A percentile compares a stretch with the other conserved stretches of the same genome.
These are phyloP conservation scores for Incurvaria masculella DNA, from an alignment of 2,888 invertebrate genomes.

Conservation along the genomic window DNA sequence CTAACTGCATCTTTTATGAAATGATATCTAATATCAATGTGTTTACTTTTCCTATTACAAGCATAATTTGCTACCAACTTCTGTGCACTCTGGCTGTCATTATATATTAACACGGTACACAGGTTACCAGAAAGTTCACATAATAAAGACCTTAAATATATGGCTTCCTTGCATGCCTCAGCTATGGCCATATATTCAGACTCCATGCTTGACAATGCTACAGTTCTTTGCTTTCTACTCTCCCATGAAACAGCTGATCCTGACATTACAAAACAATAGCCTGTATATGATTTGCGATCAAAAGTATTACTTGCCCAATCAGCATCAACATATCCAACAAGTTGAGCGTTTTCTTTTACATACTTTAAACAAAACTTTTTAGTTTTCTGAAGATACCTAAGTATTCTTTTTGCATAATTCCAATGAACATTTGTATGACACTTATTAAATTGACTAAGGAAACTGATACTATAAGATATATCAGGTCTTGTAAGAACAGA, in stretches of 20 bases:
- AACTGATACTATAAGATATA: too few species aligned
- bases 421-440: constrained; percentile 16
- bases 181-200: constrained; percentile 1
- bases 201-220: constrained; percentile 1
- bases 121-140: too few species aligned
- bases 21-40: background rate
- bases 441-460: too few species aligned
- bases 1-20: constrained; percentile 4
- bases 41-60: too few species aligned
- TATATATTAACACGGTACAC: too few species aligned
- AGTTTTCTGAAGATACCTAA: constrained; percentile 15
- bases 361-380: constrained; percentile 15
- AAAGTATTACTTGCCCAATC: constrained; percentile 16
- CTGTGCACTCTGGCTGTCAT: too few species aligned
- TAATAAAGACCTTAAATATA: too few species aligned
- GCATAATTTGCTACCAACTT: too few species aligned
- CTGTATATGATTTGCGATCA: constrained; percentile 9
- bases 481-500: too few species aligned
- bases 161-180: too few species aligned
- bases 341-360: constrained; percentile 8
- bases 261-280: too few species aligned
- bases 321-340: constrained; percentile 19
- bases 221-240: background rate
- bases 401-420: constrained; percentile 14
- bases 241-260: background rate